phyloP scores from a whole-genome alignment of 2,888 invertebrate genomes.

The Himalopsyche japonica region DNA sequence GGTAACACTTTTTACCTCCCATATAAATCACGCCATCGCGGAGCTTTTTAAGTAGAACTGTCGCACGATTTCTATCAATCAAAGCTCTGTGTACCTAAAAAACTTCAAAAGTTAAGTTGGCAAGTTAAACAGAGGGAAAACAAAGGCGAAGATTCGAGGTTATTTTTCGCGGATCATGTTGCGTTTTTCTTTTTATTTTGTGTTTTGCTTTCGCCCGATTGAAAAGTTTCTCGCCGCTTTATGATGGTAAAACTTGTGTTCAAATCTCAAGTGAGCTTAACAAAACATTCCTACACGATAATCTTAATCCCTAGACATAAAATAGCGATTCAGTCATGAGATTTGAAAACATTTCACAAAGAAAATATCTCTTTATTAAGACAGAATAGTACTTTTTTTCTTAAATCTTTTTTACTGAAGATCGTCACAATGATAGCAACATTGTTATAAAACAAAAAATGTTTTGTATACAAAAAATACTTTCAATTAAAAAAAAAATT shows the following conservation, averaged over 20 bases:
- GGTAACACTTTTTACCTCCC: neutral
- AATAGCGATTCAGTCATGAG: no score
- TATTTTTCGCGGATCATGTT: neutral
- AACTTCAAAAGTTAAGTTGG: neutral
- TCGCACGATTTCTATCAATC: neutral
- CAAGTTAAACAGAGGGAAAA: neutral
- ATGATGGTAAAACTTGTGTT: neutral
- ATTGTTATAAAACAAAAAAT: no score
- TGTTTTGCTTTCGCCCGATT: neutral
- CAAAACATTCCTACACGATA: neutral
- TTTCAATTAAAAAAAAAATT: no score
- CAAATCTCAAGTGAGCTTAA: neutral
- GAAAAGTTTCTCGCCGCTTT: neutral
- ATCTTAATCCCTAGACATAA: no score
- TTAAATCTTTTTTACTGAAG: no score
- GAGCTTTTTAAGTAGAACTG: neutral
- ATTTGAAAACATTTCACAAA: no score
- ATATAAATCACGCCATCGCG: neutral
- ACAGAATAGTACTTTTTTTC: no score
- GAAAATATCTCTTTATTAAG: no score
- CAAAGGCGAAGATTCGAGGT: neutral
- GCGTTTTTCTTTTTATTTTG: neutral
- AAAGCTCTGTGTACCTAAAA: neutral
- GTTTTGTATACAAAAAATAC: no score
- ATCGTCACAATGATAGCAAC: no score